Conservation (phyloP, 2,113 vertebrate genomes). For the Eptatretus burgeri region DNA sequence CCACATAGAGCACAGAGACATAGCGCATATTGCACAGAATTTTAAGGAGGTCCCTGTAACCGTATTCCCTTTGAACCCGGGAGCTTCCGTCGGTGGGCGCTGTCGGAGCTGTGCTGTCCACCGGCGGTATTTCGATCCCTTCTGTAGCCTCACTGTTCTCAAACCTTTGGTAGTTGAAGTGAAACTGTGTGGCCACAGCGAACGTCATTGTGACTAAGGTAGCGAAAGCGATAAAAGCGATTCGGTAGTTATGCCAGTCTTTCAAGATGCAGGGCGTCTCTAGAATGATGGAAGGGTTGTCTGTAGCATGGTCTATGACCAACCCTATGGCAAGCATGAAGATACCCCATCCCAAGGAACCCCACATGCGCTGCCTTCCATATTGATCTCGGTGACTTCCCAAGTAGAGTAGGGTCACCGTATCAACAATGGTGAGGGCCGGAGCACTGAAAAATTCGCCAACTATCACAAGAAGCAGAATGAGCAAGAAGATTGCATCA, state of each 20-base stretch:
- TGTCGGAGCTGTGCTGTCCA: slow-evolving; percentile 8
- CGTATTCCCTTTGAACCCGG: slow-evolving; percentile 19
- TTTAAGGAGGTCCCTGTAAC: slow-evolving; percentile 40
- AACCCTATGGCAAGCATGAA: slow-evolving; percentile 83
- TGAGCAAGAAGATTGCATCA: slow-evolving; percentile 57
- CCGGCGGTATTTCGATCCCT: slow-evolving; percentile 20
- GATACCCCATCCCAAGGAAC: slow-evolving; percentile 79
- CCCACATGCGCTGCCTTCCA: slow-evolving; percentile 91
- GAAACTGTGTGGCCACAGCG: slow-evolving; percentile 62
- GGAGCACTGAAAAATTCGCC: slow-evolving; percentile 95
- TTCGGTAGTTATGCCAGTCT: slow-evolving; percentile 53
- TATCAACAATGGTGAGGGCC: slow-evolving; percentile 81
- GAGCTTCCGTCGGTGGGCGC: background rate
- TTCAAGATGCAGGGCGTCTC: slow-evolving; percentile 28
- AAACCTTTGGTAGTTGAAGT: slow-evolving; percentile 25
- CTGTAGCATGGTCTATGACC: slow-evolving; percentile 60
- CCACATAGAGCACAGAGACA: slow-evolving; percentile 62
- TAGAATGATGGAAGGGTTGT: slow-evolving; percentile 20
- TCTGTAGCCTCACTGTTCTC: slow-evolving; percentile 17
- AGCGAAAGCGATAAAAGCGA: slow-evolving; percentile 71
- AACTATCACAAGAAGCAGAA: slow-evolving; percentile 62
- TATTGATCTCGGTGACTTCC: slow-evolving; percentile 68
- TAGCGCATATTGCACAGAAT: slow-evolving; percentile 68
- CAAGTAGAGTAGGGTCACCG: slow-evolving; percentile 63
- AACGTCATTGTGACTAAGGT: slow-evolving; percentile 63